A percentile compares a stretch with the other conserved stretches of the same genome.
Conservation (phyloP, 1,140 invertebrate genomes). For the Acromyrmex echinatior region DNA sequence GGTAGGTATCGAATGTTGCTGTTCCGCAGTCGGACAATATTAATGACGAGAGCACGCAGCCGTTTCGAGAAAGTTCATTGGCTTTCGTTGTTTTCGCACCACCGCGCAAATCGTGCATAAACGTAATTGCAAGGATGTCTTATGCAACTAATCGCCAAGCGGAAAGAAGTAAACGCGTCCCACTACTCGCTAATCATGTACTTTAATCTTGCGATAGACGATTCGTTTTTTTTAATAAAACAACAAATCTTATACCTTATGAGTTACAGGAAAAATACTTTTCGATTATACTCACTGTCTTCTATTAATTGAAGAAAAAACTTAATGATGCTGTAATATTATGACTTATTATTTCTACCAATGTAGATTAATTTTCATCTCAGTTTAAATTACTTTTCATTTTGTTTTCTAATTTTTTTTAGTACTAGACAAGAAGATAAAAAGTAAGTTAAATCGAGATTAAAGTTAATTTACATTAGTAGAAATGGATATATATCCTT, state of each 20-base stretch:
- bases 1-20: conserved; percentile 74
- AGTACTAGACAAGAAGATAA: too few relatives aligned
- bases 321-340: not conserved
- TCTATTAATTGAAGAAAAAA: not conserved
- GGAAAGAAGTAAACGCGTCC: not conserved
- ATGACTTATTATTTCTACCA: too few relatives aligned
- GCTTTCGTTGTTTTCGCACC: conserved; percentile 3
- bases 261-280: not conserved
- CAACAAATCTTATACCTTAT: not conserved
- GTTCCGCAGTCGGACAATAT: conserved; percentile 69
- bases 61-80: conserved; percentile 57
- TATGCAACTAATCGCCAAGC: conserved; percentile 36
- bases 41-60: conserved; percentile 67
- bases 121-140: conserved; percentile 42
- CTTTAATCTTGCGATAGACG: not conserved
- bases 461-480: too few relatives aligned
- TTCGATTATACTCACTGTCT: not conserved
- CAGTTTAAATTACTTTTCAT: too few relatives aligned
- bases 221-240: not conserved
- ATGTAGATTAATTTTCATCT: too few relatives aligned
- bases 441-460: too few relatives aligned
- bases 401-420: too few relatives aligned
- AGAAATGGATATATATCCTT: too few relatives aligned
- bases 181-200: not conserved
- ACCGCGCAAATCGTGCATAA: conserved; percentile 26